phyloP scores from a whole-genome alignment of 2,888 invertebrate species.

The Epinotia brunnichana region DNA sequence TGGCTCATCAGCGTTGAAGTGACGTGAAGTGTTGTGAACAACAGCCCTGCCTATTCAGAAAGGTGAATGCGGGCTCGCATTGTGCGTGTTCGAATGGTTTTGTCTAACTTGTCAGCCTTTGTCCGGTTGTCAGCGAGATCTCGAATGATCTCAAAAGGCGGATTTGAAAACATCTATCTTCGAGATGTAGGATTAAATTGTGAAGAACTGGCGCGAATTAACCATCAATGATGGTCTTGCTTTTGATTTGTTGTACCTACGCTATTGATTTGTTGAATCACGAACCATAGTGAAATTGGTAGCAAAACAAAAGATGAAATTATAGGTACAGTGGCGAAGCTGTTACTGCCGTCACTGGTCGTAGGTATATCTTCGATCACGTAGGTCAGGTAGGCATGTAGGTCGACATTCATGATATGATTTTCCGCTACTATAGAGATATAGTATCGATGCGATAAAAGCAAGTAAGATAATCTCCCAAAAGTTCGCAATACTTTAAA shows the following conservation, averaged over 20 bases:
- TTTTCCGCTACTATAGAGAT: no score
- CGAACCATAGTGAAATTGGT: slow-evolving; percentile 13
- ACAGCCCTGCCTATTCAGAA: slow-evolving; percentile 58
- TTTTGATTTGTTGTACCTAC: slow-evolving; percentile 27
- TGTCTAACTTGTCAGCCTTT: slow-evolving; percentile 67
- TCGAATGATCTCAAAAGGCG: slow-evolving; percentile 59
- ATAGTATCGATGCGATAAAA: not conserved
- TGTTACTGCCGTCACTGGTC: not conserved
- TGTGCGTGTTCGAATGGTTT: slow-evolving; percentile 58
- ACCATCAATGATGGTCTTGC: slow-evolving; percentile 35
- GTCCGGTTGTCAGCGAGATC: slow-evolving; percentile 61
- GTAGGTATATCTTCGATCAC: not conserved
- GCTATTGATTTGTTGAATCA: slow-evolving; percentile 37
- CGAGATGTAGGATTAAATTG: slow-evolving; percentile 45
- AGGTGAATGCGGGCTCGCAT: slow-evolving; percentile 58
- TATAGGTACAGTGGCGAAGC: not conserved
- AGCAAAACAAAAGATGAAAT: not conserved
- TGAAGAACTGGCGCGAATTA: slow-evolving; percentile 7
- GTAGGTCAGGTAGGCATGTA: not conserved
- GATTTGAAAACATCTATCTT: slow-evolving; percentile 58
- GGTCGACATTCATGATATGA: no score
- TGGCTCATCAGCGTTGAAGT: not conserved
- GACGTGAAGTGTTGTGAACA: not conserved
- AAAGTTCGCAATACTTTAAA: not conserved
- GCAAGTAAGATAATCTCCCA: not conserved